These are phyloP conservation scores for Palythoa heliodiscus DNA, from an alignment of 92 coral and sea anemone species.

Conservation along the genomic window DNA sequence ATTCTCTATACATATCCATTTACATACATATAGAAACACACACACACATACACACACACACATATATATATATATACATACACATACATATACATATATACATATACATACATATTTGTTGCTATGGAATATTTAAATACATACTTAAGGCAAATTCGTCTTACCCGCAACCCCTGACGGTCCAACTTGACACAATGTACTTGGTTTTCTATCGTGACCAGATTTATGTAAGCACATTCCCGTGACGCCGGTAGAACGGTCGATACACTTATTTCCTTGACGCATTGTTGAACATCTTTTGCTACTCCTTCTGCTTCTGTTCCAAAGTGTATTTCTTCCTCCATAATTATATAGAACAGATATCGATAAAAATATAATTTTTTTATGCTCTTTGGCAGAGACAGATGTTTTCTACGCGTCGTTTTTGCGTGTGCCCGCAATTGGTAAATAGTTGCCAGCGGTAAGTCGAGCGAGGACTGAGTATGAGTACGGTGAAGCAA, in stretches of 20 bases:
- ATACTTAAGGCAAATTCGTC: neutral
- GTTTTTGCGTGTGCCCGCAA: neutral
- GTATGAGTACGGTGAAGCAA: neutral
- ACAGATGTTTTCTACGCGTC: neutral
- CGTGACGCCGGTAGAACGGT: slow-evolving; percentile 66
- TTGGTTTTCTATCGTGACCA: slow-evolving; percentile 76
- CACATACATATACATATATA: neutral
- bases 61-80: no score
- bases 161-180: slow-evolving; percentile 82
- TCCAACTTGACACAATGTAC: slow-evolving; percentile 73
- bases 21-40: no score
- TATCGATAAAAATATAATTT: neutral
- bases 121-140: no score
- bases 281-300: slow-evolving; percentile 78
- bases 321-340: slow-evolving; percentile 94
- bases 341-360: slow-evolving; percentile 1
- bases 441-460: neutral
- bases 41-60: no score
- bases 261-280: slow-evolving; percentile 70
- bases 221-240: slow-evolving; percentile 78
- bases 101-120: no score
- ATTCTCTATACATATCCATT: no score
- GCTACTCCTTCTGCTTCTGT: slow-evolving; percentile 82
- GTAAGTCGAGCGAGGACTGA: slow-evolving; percentile 28
- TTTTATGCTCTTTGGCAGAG: neutral